Conservation (phyloP, 2,113 vertebrate species). For the Thermophis baileyi region DNA sequence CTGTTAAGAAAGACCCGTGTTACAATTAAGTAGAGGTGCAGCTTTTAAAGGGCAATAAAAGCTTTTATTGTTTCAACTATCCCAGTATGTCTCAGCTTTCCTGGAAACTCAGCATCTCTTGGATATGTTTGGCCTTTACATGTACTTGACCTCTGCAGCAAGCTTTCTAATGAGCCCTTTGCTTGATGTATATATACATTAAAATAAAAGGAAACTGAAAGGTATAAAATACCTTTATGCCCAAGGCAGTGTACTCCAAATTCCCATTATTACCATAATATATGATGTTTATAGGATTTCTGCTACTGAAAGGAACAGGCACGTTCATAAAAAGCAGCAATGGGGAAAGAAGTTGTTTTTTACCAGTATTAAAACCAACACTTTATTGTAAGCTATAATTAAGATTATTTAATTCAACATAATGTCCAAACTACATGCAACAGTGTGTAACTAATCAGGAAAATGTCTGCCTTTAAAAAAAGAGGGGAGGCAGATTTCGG, state of each 20-base stretch:
- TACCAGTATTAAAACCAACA: not conserved
- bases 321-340: conserved; percentile 46
- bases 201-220: conserved; percentile 56
- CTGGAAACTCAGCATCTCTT: not conserved
- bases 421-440: not conserved
- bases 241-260: conserved; percentile 43
- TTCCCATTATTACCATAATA: conserved; percentile 54
- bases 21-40: not conserved
- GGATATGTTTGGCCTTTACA: conserved; percentile 27
- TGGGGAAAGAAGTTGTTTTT: conserved; percentile 24
- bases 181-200: conserved; percentile 52
- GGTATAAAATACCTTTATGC: conserved; percentile 60
- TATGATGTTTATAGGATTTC: conserved; percentile 52
- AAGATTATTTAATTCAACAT: not conserved
- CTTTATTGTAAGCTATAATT: not conserved
- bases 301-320: conserved; percentile 45
- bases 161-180: conserved; percentile 35
- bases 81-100: not conserved
- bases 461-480: not conserved
- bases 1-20: not conserved
- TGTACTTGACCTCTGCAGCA: conserved; percentile 29
- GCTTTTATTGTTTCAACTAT: not conserved
- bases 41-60: not conserved
- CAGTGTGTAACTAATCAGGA: not conserved
- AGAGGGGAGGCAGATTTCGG: not conserved